A percentile compares a stretch with the other conserved stretches of the same genome.
These are phyloP conservation scores for Diadromus collaris DNA, from an alignment of 2,888 invertebrate species.

Conservation along the genomic window DNA sequence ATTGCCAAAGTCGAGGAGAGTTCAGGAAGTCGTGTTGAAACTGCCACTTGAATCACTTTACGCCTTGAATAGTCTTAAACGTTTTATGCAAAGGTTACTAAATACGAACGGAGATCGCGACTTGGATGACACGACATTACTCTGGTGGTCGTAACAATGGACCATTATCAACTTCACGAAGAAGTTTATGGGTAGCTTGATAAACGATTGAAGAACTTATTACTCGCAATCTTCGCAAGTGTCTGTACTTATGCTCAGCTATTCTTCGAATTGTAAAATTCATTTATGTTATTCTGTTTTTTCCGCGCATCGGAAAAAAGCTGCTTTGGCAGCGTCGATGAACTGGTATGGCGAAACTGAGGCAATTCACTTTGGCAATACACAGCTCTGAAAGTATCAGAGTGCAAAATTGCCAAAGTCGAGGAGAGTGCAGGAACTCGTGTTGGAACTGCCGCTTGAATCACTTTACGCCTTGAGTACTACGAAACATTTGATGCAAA, in stretches of 20 bases:
- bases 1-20: background rate
- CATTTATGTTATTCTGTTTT: background rate
- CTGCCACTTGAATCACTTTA: too few relatives aligned
- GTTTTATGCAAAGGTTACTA: too few relatives aligned
- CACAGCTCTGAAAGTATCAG: background rate
- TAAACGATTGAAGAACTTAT: conserved; percentile 51
- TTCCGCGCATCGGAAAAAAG: background rate
- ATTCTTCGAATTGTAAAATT: background rate
- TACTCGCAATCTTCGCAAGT: too few relatives aligned
- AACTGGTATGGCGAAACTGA: background rate
- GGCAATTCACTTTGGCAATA: background rate
- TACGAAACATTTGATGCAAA: background rate
- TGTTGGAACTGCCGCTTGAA: background rate
- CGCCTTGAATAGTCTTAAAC: too few relatives aligned
- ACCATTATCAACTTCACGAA: background rate
- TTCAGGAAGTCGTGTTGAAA: background rate
- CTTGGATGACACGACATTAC: background rate
- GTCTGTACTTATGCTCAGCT: background rate
- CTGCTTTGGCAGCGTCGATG: background rate
- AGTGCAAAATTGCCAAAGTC: background rate
- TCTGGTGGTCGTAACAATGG: background rate
- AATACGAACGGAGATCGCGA: too few relatives aligned
- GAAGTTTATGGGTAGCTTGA: background rate
- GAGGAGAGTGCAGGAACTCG: background rate
- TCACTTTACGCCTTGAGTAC: background rate